phyloP scores from a whole-genome alignment of 2,888 invertebrate genomes.

The Phalera bucephala region DNA sequence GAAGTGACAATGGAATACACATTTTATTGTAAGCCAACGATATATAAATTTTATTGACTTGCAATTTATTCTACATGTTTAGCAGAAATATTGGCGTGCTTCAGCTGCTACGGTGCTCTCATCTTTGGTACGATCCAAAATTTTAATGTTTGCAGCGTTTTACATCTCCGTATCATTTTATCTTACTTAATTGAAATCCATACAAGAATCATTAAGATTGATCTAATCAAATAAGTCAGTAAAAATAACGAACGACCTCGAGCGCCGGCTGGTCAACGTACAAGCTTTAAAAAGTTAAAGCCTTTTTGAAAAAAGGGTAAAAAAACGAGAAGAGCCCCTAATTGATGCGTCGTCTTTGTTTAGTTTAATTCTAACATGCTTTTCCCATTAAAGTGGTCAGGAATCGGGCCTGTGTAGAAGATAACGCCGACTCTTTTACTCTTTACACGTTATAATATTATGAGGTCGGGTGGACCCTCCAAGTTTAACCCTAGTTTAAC shows the following conservation, averaged over 20 bases:
- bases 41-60: neutral
- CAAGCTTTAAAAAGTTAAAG: conserved; percentile 76
- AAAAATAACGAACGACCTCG: conserved; percentile 70
- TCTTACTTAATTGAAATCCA: conserved; percentile 73
- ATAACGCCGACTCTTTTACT: conserved; percentile 80
- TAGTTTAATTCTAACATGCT: conserved; percentile 84
- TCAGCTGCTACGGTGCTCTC: neutral
- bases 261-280: conserved; percentile 69
- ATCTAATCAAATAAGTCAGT: conserved; percentile 76
- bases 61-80: neutral
- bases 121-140: conserved; percentile 6
- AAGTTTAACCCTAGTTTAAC: conserved; percentile 72
- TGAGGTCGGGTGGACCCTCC: conserved; percentile 57
- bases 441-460: conserved; percentile 81
- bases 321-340: conserved; percentile 70
- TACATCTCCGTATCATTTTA: conserved; percentile 56
- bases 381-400: conserved; percentile 84
- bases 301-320: conserved; percentile 64
- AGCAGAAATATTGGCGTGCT: neutral
- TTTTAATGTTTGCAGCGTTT: conserved; percentile 56
- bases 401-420: conserved; percentile 73
- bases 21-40: neutral
- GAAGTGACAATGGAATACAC: conserved; percentile 8
- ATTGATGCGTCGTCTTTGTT: conserved; percentile 84
- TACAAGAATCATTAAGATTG: conserved; percentile 78